phyloP scores from a whole-genome alignment of 2,888 invertebrate species.

The Parnassius orleans region DNA sequence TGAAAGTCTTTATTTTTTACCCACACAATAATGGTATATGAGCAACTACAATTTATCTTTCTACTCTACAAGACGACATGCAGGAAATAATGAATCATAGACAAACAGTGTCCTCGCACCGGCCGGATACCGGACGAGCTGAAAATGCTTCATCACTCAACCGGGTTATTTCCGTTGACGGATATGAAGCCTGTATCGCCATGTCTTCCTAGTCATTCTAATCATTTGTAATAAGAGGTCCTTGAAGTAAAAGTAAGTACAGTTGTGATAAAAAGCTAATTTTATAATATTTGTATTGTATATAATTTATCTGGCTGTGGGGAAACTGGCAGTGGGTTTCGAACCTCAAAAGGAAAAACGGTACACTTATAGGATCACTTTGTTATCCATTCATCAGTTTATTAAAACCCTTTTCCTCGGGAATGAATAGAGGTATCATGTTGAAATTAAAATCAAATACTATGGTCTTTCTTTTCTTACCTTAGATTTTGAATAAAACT shows the following conservation, averaged over 20 bases:
- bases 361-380: no score
- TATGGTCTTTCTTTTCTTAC: no score
- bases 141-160: constrained; percentile 45
- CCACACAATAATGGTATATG: background rate
- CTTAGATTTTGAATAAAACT: no score
- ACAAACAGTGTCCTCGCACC: constrained; percentile 37
- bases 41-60: constrained; percentile 21
- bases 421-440: no score
- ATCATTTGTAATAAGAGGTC: constrained; percentile 11
- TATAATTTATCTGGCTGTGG: no score
- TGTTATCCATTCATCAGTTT: no score
- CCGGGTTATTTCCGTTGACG: constrained; percentile 38
- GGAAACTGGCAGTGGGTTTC: no score
- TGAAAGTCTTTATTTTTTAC: background rate
- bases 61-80: constrained; percentile 20
- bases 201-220: constrained; percentile 30
- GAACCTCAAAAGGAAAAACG: no score
- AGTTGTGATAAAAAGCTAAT: no score
- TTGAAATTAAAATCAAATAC: no score
- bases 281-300: no score
- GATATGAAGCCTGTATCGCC: constrained; percentile 43
- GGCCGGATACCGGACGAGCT: constrained; percentile 38
- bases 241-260: background rate
- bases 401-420: no score
- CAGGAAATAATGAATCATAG: constrained; percentile 44